Base-by-base conservation (phyloP, 2,888 invertebrate genomes). In the Drosophila mulleri region DNA sequence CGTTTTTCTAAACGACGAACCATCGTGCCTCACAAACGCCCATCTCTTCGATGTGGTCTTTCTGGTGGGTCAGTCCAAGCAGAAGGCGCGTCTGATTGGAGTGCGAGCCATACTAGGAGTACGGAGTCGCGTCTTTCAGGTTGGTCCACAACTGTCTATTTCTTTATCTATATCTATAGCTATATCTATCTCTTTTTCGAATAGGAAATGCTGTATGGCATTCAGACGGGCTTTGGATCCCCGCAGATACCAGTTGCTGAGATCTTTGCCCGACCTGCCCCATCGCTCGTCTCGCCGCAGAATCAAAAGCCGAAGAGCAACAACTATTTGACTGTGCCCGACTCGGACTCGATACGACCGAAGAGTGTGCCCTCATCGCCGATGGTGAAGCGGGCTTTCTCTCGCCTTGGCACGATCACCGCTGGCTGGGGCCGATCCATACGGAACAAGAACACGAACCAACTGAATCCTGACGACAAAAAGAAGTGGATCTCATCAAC, bases 351-450 rank as follows among this genome's bases (percentile, higher is more conserved):
- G 54, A 97, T 97, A 2, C 89, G 93, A 53, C 98, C 98, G 80
- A 98, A 98, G 94, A 98, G 98, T 92, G 98, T 98, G 69, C 98
- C 98, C 35, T 97, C 97, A 84, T 98, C 98, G 48, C 98, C 98
- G 37, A 98, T 98, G 97, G 97, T 98, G 77, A 97, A 97, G 93
- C 94, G 98, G 32, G 98, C 98, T 2, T 97, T 98, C 92, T 97
- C 97, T n/a, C 95, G 98, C 20, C 94, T 98, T 67, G 97, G 98
- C 18, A 98, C 97, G 54, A 96, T 98, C 83, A 98, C 98, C 1
- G 97, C 98, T 0, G 97, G 97, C 52, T 98, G 97, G 97, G 97
- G 98, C 1, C 94, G 97, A 52, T 97, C 97, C 69, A 97, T 97
- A 83, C 94, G 97, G 72, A 97, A 97, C 72, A 97, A 97, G 90